phyloP scores from a whole-genome alignment of 2,113 vertebrate species.

The Eulemur macaco region DNA sequence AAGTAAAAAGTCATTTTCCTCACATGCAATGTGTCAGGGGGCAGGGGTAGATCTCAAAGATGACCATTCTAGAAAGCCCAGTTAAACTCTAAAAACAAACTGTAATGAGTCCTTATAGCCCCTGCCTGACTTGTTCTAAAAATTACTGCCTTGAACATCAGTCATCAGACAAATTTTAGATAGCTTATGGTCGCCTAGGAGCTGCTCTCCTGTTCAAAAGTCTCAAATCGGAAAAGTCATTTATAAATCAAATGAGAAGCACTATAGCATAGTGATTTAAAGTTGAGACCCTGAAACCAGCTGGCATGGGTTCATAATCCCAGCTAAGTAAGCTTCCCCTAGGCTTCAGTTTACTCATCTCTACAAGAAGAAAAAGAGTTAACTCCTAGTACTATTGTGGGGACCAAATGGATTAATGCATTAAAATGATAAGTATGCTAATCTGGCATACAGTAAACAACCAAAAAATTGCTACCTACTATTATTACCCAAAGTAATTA shows the following conservation, averaged over 20 bases:
- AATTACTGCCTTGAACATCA: background rate
- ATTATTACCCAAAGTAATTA: background rate
- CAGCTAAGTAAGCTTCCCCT: background rate
- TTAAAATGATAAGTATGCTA: background rate
- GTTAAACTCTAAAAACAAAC: slow-evolving; percentile 26
- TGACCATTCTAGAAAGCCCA: background rate
- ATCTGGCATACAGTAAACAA: background rate
- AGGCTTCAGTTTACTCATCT: background rate
- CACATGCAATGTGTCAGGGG: background rate
- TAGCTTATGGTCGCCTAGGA: background rate
- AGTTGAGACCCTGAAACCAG: background rate
- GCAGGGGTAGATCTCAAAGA: background rate
- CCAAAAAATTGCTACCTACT: background rate
- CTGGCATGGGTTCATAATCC: background rate
- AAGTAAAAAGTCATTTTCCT: background rate
- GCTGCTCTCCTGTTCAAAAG: background rate
- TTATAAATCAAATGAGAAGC: background rate
- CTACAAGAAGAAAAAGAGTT: background rate
- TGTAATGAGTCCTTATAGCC: background rate
- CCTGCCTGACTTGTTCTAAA: background rate
- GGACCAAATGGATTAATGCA: background rate
- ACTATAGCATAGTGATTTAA: background rate
- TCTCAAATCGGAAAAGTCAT: background rate
- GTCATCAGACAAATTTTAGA: background rate
- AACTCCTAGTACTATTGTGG: background rate